Base-by-base conservation (phyloP, 2,113 vertebrate genomes). In the Lepus europaeus region DNA sequence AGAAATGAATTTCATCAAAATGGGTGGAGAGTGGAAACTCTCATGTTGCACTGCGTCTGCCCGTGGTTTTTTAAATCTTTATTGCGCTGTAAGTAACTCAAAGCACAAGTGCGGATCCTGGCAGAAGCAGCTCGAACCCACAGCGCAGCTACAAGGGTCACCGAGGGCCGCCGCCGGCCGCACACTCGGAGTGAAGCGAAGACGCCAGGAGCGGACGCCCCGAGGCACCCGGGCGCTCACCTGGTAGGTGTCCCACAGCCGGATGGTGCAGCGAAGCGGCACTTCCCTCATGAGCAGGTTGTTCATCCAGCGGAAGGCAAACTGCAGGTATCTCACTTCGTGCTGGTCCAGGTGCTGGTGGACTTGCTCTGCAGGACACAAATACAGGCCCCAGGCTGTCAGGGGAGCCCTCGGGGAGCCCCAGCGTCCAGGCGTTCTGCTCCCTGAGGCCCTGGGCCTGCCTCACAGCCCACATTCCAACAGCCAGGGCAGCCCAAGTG, bases 291-390 rank as follows among this genome's bases (percentile, higher is more conserved):
- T 99, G 98, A 99, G 98, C 97, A 99, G 98, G 98, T 99, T 99
- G 98, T 99, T 99, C 99, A 99, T 99, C 99, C 99, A 99, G 86
- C 99, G 99, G 97, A 99, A 99, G 96, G 99, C 99, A 87, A 99
- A 99, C 96, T 99, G 99, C 97, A 99, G 98, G 98, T 99, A 99
- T 96, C 99, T 98, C 98, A 99, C 99, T 93, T 99, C 99, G 29
- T 99, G 99, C 91, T 98, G 99, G 51, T 99, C 99, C 98, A 99
- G 99, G 98, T 99, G 99, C 92, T 98, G 98, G 87, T 99, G 99
- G 80, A 99, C 99, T 76, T 98, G 99, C 82, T 99, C 99, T 99
- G 98, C 23, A 85, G 85, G 61, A 94, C 1, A 98, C 63, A 98
- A 95, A 36, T 80, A 95, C 33, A 70, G 89, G 80, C 49, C 51